These are phyloP conservation scores for Chlamydotis undulata DNA, from an alignment of 2,113 vertebrate species.

Conservation along the genomic window DNA sequence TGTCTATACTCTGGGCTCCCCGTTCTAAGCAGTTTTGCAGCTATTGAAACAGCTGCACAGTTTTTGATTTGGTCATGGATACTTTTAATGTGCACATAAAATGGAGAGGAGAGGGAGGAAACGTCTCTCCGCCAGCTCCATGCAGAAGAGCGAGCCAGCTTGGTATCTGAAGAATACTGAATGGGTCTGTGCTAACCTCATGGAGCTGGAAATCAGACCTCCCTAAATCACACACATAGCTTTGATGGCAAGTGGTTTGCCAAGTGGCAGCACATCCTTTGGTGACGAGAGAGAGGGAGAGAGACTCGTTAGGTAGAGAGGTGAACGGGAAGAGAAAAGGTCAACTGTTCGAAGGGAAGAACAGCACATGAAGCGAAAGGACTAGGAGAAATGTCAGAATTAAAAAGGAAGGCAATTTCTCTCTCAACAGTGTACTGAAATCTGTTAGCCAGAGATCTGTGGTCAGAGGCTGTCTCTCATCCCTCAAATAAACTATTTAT, in stretches of 20 bases:
- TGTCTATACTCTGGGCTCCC: slow-evolving; percentile 63
- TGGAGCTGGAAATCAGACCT: slow-evolving; percentile 26
- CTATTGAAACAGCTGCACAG: slow-evolving; percentile 74
- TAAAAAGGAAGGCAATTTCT: background rate
- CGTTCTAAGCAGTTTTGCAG: slow-evolving; percentile 64
- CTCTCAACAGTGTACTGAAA: background rate
- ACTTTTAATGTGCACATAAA: slow-evolving; percentile 75
- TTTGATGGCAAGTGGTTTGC: background rate
- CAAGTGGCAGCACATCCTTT: background rate
- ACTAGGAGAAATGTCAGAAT: background rate
- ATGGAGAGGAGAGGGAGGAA: slow-evolving; percentile 47
- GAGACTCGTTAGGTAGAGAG: background rate
- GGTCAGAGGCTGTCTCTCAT: background rate
- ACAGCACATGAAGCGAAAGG: background rate
- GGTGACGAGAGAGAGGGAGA: background rate
- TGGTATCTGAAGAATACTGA: slow-evolving; percentile 19
- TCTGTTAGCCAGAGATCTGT: background rate
- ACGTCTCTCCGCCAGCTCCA: slow-evolving; percentile 50
- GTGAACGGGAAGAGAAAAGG: background rate
- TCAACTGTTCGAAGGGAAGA: background rate
- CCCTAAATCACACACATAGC: background rate
- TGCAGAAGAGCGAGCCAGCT: slow-evolving; percentile 40
- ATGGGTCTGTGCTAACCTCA: slow-evolving; percentile 25
- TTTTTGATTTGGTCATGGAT: slow-evolving; percentile 75
- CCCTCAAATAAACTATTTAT: background rate